Percentiles rank a stretch among this genome's conserved stretches.
phyloP scores from a whole-genome alignment of 2,888 invertebrate species.

The Panzeria rudis region DNA sequence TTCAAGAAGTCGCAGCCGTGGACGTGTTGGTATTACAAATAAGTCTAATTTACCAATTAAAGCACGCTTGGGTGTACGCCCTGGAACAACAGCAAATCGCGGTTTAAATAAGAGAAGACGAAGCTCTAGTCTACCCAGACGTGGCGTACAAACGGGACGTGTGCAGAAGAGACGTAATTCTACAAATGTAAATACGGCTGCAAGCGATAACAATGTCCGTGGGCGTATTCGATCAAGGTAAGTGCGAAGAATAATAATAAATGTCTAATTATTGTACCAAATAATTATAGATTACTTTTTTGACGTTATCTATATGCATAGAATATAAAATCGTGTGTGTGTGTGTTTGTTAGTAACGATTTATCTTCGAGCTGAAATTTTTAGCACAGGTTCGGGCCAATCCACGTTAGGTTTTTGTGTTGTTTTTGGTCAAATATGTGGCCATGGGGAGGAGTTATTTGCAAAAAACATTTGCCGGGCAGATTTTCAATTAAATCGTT shows the following conservation, averaged over 20 bases:
- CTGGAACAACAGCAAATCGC: slow-evolving; percentile 72
- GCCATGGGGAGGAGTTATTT: too few relatives aligned
- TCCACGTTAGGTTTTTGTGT: too few relatives aligned
- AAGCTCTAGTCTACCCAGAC: slow-evolving; percentile 72
- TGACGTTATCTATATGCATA: too few relatives aligned
- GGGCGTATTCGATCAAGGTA: slow-evolving; percentile 79
- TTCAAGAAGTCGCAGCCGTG: slow-evolving; percentile 73
- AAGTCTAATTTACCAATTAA: slow-evolving; percentile 79
- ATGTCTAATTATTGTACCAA: neutral
- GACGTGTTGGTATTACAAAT: slow-evolving; percentile 54
- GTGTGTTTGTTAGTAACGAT: too few relatives aligned
- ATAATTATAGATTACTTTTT: neutral
- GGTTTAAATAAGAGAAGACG: slow-evolving; percentile 70
- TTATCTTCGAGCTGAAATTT: too few relatives aligned
- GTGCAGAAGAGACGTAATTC: slow-evolving; percentile 79
- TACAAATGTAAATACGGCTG: slow-evolving; percentile 62
- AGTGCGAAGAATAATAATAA: slow-evolving; percentile 28
- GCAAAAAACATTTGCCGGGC: too few relatives aligned
- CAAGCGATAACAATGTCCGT: slow-evolving; percentile 74
- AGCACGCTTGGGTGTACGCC: slow-evolving; percentile 80
- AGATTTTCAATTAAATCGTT: too few relatives aligned
- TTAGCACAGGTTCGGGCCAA: too few relatives aligned
- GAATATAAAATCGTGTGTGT: too few relatives aligned
- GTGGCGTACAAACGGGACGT: slow-evolving; percentile 79
- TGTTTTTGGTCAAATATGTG: too few relatives aligned